phyloP scores from a whole-genome alignment of 2,797 vertebrate species.

The Chrysocyon brachyurus region DNA sequence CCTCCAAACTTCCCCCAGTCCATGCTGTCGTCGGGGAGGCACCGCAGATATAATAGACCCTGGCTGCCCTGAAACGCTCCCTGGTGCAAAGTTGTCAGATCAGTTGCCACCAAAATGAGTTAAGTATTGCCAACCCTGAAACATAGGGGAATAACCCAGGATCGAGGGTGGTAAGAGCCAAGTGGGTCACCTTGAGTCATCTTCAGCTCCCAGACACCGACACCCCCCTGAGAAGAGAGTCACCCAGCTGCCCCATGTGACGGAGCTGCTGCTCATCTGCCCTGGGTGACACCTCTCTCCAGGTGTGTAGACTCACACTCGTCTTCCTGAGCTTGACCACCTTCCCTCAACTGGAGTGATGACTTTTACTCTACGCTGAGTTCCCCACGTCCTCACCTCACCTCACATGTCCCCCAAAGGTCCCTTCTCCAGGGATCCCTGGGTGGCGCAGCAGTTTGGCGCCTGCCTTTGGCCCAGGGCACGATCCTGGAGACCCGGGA shows the following conservation, averaged over 20 bases:
- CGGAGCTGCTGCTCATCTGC: not conserved
- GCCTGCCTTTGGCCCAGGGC: too few species aligned
- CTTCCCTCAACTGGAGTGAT: not conserved
- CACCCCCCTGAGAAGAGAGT: not conserved
- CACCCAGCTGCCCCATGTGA: not conserved
- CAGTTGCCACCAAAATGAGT: not conserved
- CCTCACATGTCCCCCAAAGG: not conserved
- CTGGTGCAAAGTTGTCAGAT: not conserved
- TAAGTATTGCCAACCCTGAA: constrained; percentile 1
- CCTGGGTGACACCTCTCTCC: not conserved
- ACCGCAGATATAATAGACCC: rapidly evolving
- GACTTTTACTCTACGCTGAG: not conserved
- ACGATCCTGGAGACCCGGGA: too few species aligned
- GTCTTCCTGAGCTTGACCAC: not conserved
- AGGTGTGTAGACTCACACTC: not conserved
- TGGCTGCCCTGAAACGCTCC: not conserved
- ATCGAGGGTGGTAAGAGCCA: not conserved
- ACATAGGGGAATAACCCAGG: not conserved
- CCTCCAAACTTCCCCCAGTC: constrained; percentile 17
- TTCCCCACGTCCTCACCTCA: not conserved
- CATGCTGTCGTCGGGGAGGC: not conserved
- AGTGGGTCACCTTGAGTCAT: not conserved
- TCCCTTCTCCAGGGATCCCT: not conserved
- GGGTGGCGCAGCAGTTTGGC: too few species aligned
- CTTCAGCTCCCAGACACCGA: not conserved